A percentile compares a stretch with the other conserved stretches of the same genome.
These are phyloP conservation scores for Heliornis fulica DNA, from an alignment of 2,113 vertebrate genomes.

Conservation along the genomic window DNA sequence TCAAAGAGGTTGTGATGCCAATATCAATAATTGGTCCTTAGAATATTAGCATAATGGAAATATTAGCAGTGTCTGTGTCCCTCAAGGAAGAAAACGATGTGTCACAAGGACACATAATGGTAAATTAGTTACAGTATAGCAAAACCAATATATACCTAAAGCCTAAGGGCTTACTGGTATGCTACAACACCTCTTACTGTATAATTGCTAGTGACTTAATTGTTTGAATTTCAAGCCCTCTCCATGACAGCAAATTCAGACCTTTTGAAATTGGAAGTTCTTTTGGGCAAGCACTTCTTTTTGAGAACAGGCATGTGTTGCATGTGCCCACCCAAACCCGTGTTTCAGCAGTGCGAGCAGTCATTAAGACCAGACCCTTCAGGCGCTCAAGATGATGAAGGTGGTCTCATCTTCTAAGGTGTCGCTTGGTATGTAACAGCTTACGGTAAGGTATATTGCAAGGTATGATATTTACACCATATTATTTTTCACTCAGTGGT, in stretches of 20 bases:
- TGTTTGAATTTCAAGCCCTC: constrained; percentile 29
- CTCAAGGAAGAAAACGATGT: constrained; percentile 17
- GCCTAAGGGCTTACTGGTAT: constrained; percentile 5
- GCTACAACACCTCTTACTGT: constrained; percentile 8
- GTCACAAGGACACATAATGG: neutral
- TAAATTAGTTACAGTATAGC: constrained; percentile 21
- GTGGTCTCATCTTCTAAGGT: neutral
- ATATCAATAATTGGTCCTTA: neutral
- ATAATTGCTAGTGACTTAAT: constrained; percentile 51
- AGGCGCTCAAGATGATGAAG: neutral
- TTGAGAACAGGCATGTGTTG: accelerated
- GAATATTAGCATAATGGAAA: constrained; percentile 13
- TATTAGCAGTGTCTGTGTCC: neutral
- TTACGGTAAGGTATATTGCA: neutral
- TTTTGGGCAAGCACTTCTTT: neutral
- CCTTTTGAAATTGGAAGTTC: neutral
- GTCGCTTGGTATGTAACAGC: neutral
- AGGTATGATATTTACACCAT: neutral
- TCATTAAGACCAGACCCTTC: neutral
- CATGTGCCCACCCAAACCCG: neutral
- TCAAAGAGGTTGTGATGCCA: neutral
- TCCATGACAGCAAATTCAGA: constrained; percentile 23
- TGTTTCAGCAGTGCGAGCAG: neutral
- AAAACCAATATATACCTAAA: constrained; percentile 11
- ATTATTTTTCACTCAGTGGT: neutral